phyloP scores from a whole-genome alignment of 2,797 vertebrate genomes.

The Meda fulgida region DNA sequence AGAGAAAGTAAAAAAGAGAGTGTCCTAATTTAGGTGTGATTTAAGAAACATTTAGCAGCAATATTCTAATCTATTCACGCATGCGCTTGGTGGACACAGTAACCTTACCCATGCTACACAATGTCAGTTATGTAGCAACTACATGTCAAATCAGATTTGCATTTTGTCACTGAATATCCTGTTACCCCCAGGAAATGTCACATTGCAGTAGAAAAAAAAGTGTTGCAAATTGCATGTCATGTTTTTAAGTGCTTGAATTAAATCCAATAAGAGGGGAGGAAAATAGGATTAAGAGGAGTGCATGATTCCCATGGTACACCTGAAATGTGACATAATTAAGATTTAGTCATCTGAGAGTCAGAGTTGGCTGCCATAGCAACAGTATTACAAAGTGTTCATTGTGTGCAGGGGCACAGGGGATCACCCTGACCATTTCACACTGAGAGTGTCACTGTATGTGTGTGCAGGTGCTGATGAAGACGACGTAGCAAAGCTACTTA shows the following conservation, averaged over 20 bases:
- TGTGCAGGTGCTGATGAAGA: slow-evolving; percentile 10
- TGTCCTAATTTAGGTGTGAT: neutral
- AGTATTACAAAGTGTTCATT: slow-evolving; percentile 61
- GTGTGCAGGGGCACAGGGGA: slow-evolving; percentile 58
- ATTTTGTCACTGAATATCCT: neutral
- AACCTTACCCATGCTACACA: neutral
- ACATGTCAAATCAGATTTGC: neutral
- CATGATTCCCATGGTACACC: slow-evolving; percentile 11
- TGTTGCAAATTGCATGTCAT: neutral
- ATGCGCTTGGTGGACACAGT: neutral
- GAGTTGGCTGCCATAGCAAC: slow-evolving; percentile 57
- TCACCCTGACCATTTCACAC: slow-evolving; percentile 50
- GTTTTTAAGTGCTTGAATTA: slow-evolving; percentile 9
- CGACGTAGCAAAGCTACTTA: neutral
- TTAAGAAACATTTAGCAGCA: neutral
- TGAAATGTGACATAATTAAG: slow-evolving; percentile 48
- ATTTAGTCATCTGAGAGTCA: slow-evolving; percentile 55
- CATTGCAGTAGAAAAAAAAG: slow-evolving; percentile 1
- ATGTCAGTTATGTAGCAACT: neutral
- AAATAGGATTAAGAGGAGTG: neutral
- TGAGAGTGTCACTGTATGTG: slow-evolving; percentile 38
- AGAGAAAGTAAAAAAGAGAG: slow-evolving; percentile 22
- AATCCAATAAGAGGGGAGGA: neutral
- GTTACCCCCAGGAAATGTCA: neutral
- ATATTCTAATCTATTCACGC: neutral